Base-by-base conservation (phyloP, 1,140 invertebrate species). In the Drosophila tristis region DNA sequence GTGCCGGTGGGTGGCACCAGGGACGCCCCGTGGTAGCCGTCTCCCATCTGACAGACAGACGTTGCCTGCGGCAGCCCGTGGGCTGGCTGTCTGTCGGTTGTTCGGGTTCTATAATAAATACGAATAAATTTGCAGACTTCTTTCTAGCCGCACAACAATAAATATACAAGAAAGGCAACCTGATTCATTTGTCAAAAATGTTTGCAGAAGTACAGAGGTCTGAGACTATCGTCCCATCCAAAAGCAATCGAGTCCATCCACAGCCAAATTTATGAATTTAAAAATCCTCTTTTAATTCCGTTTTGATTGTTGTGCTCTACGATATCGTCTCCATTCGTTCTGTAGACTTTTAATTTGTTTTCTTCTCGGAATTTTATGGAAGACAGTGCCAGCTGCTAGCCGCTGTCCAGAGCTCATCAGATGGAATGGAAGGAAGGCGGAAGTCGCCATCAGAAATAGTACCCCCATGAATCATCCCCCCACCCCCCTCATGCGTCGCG, bases 181-280 rank as follows among this genome's bases (percentile, higher is more conserved):
- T 44, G 71, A 65, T 54, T 58, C 35, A 48, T 47, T 57, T 74
- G 53, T 63, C 51, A 44, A 51, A 72, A 63, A 20, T 31, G n/a
- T 2, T 53, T 5, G 23, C 26, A 15, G n/a, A 60, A 43, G 39
- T 47, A 58, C 35, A 39, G 35, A 39, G 31, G 11, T 4, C 35
- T 39, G 11, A 35, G 20, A 20, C 20, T 11, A 3, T 1, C 9
- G 4, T 20, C 53, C 53, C 71, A 66, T 53, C 48, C 57, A 65
- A 74, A 74, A 47, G 47, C 59, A 42, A 74, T 70, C 57, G 23
- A 29, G 43, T 62, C 9, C 9, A 45, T 64, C 23, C 15, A 26
- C 68, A 73, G 66, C 50, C 64, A 64, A 60, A 86, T 81, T 39
- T 81, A 72, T 78, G 60, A 68, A 82, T 82, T 78, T 78, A 63